Conservation (phyloP, 2,888 invertebrate genomes). For the Callinectes sapidus region DNA sequence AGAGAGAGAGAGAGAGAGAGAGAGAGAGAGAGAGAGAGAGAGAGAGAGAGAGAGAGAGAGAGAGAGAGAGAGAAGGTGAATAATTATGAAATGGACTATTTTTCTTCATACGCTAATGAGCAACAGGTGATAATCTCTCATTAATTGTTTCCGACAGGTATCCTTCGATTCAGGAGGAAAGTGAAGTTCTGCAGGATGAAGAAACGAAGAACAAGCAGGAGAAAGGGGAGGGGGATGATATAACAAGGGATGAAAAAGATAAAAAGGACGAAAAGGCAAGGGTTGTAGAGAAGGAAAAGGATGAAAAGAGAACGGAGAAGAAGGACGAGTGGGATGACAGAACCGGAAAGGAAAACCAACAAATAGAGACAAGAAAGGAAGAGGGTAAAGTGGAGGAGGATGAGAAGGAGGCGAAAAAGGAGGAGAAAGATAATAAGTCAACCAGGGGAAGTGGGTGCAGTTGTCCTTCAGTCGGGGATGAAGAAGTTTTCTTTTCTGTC, state of each 20-base stretch:
- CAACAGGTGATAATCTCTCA: too few species aligned
- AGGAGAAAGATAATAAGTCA: background rate
- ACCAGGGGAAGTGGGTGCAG: background rate
- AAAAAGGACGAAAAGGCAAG: background rate
- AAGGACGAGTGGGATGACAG: background rate
- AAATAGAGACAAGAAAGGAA: background rate
- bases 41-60: conserved; percentile 32
- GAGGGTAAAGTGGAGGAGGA: background rate
- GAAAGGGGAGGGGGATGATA: background rate
- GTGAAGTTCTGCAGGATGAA: background rate
- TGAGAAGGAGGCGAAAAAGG: background rate
- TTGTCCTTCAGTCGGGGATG: background rate
- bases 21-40: conserved; percentile 9
- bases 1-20: conserved; percentile 25
- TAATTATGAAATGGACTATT: background rate
- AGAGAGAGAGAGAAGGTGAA: conserved; percentile 15
- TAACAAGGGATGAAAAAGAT: background rate
- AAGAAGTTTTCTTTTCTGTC: background rate
- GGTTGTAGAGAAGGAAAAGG: background rate
- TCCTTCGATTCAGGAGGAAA: background rate
- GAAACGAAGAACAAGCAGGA: background rate
- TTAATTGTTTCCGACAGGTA: too few species aligned
- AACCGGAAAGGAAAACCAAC: background rate
- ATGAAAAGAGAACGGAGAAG: background rate
- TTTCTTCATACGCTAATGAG: background rate